These are phyloP conservation scores for Tachina grossa DNA, from an alignment of 2,888 invertebrate species.

Conservation along the genomic window DNA sequence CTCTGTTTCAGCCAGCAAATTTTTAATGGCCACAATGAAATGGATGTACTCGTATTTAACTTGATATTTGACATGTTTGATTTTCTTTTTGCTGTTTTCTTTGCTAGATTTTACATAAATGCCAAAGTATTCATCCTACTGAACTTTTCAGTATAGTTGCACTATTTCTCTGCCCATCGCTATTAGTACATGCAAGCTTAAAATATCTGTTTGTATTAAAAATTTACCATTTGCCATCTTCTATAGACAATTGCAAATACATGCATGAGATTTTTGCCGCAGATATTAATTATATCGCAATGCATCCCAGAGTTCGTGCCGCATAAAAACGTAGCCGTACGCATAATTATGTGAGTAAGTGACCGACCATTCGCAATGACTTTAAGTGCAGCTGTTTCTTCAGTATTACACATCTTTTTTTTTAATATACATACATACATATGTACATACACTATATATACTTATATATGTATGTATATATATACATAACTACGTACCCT, in stretches of 20 bases:
- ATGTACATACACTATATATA: too few species aligned
- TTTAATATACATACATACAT: not conserved
- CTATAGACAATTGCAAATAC: conserved; percentile 30
- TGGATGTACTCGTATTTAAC: too few species aligned
- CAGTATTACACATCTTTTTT: conserved; percentile 17
- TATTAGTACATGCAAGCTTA: not conserved
- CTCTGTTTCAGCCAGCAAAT: too few species aligned
- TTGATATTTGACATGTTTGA: too few species aligned
- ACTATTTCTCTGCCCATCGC: not conserved
- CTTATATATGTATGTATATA: too few species aligned
- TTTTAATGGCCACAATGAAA: too few species aligned
- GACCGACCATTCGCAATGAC: conserved; percentile 44
- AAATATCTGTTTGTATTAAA: not conserved
- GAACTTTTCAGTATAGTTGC: not conserved
- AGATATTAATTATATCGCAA: conserved; percentile 8
- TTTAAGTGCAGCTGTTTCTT: conserved; percentile 64
- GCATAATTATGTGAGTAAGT: conserved; percentile 61
- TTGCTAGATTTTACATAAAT: not conserved
- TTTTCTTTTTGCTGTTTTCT: too few species aligned
- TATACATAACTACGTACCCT: too few species aligned
- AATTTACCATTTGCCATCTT: conserved; percentile 50
- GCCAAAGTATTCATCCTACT: not conserved
- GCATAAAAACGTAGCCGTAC: conserved; percentile 32
- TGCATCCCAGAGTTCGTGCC: conserved; percentile 5
- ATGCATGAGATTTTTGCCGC: not conserved